Base-by-base conservation (phyloP, 2,797 vertebrate genomes). In the Melanotaenia pygmaea region DNA sequence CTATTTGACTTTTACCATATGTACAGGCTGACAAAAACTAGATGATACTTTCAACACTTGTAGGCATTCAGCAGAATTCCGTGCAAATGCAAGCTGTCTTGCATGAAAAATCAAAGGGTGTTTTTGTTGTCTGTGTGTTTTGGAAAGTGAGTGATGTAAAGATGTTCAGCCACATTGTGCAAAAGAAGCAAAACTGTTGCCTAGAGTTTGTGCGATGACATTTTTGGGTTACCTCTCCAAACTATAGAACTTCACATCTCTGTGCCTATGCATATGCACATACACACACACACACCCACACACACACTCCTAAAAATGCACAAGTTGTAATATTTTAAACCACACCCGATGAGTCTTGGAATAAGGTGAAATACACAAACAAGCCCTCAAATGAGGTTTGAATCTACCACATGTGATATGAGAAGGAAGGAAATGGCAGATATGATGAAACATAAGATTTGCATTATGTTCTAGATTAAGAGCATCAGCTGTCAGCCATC, bases 191-290 rank as follows among this genome's bases (percentile, higher is more conserved):
- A 64, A 82, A 80, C 51, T 57, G 70, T 77, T 86, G 84, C 84
- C 18, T 9, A 72, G 70, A 90, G 80, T 88, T 86, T 74, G 77
- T 82, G 69, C 71, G 74, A 74, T 94, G 92, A 93, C 92, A 94
- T 91, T 94, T 94, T 89, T 94, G 83, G 92, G 92, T 94, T 93
- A 94, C 67, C 70, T 80, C 88, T 61, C 12, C 83, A 45, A 51
- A 61, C 60, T 47, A 5, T n/a, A 75, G 37, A 68, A 59, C 71
- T 58, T 37, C 75, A 84, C 64, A 71, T 53, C 69, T n/a, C 26
- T 71, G 14, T 43, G 50, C 67, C 45, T 8, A 47, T 47, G 45
- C 45, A 67, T 20, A 37, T 45, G 18, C 24, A 20, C 50, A 64
- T 28, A 69, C 40, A 78, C 51, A 72, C 28, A 69, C 28, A 70